phyloP scores from a whole-genome alignment of 2,888 invertebrate species.

The Sinodicranocentrus sp. region DNA sequence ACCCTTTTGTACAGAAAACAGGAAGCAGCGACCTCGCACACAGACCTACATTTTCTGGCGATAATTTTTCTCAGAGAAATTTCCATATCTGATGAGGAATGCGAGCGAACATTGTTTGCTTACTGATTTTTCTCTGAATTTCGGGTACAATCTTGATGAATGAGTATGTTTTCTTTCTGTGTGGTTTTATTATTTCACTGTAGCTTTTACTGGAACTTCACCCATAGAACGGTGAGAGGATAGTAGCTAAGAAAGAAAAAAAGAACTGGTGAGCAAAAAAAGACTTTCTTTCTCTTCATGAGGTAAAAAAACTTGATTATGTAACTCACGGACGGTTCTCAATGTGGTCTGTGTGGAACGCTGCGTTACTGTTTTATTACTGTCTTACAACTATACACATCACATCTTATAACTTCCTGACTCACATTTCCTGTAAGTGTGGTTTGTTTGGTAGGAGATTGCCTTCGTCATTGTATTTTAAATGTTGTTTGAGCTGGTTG shows the following conservation, averaged over 20 bases:
- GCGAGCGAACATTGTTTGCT: slow-evolving; percentile 49
- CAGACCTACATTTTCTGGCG: slow-evolving; percentile 28
- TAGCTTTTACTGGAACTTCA: slow-evolving; percentile 44
- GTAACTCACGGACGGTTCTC: background rate
- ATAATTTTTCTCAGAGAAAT: slow-evolving; percentile 30
- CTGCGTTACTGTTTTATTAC: slow-evolving; percentile 50
- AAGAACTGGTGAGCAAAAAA: slow-evolving; percentile 57
- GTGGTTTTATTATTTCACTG: slow-evolving; percentile 41
- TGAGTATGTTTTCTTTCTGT: slow-evolving; percentile 42
- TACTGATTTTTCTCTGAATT: slow-evolving; percentile 51
- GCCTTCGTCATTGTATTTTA: background rate
- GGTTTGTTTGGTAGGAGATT: slow-evolving; percentile 41
- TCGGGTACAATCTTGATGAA: slow-evolving; percentile 18
- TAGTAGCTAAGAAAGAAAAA: slow-evolving; percentile 7
- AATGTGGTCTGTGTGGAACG: slow-evolving; percentile 53
- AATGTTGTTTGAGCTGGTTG: no score
- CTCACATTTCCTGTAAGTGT: slow-evolving; percentile 64
- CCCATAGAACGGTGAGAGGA: slow-evolving; percentile 40
- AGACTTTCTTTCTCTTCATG: slow-evolving; percentile 5
- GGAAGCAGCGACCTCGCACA: slow-evolving; percentile 26
- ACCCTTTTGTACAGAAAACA: slow-evolving; percentile 24
- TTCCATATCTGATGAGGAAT: slow-evolving; percentile 49
- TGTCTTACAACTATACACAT: slow-evolving; percentile 2
- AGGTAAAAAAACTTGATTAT: background rate
- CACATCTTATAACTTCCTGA: slow-evolving; percentile 60